phyloP scores from a whole-genome alignment of 2,888 invertebrate species.

The Eilema caniola region DNA sequence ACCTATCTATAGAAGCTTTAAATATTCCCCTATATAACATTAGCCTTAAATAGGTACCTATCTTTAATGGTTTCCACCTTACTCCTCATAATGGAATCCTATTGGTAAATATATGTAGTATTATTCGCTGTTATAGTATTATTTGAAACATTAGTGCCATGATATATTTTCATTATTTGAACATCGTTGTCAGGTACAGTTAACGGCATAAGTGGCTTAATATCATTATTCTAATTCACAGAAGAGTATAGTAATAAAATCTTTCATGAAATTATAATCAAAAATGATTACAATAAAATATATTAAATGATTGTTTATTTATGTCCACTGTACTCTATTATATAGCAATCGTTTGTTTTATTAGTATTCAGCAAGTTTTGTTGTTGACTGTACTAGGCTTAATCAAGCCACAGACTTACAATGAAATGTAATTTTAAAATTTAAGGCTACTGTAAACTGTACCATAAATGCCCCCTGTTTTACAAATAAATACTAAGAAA shows the following conservation, averaged over 20 bases:
- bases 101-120: not conserved
- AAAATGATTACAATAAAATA: not conserved
- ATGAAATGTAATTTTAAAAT: not conserved
- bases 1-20: slow-evolving; percentile 48
- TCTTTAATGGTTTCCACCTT: not conserved
- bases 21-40: slow-evolving; percentile 35
- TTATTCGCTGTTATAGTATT: not conserved
- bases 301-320: not conserved
- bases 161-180: not conserved
- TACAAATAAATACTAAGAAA: slow-evolving; percentile 10
- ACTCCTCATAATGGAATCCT: not conserved
- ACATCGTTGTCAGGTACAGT: not conserved
- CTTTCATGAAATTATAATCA: not conserved
- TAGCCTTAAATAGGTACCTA: not conserved
- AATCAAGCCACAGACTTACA: not conserved
- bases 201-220: not conserved
- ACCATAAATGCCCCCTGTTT: slow-evolving; percentile 12
- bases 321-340: slow-evolving; percentile 26
- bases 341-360: slow-evolving; percentile 10
- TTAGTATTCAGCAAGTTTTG: too few relatives aligned
- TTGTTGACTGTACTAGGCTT: not conserved
- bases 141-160: slow-evolving; percentile 39
- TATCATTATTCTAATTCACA: not conserved
- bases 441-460: slow-evolving; percentile 15
- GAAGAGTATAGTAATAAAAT: not conserved